Base-by-base conservation (phyloP, 2,797 vertebrate genomes). In the Decapterus maruadsi region DNA sequence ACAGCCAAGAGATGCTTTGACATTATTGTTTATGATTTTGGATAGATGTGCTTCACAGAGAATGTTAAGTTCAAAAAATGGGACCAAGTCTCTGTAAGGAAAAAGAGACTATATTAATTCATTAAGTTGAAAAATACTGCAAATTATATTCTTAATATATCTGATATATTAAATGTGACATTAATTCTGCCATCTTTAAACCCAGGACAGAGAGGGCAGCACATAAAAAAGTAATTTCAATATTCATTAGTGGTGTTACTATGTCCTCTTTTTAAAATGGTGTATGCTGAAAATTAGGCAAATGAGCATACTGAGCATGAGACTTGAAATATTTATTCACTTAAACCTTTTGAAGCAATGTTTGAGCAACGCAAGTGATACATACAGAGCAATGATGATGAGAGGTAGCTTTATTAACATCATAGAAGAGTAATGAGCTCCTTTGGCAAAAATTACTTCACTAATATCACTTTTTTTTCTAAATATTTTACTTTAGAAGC, bases 371-470 rank as follows among this genome's bases (percentile, higher is more conserved):
- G 43, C 12, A 66, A 22, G 19, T 1, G 40, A 71, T 29, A 36
- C 19, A 65, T 43, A 45, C 40, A 46, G 50, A 75, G 69, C 38
- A 29, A 36, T 2, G 43, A 38, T 65, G 50, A 72, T n/a, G 26
- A 43, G 57, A 70, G 77, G 14, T 22, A 69, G n/a, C 55, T 36
- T 55, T 31, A 76, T 77, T 66, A 72, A 77, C n/a, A 3, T 8
- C 38, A 61, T 31, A 62, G n/a, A 59, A 10, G 22, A 78, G 70
- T 76, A 81, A 72, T 85, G n/a, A 65, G 43, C 38, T 78, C 63
- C 42, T 60, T 51, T 11, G 54, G 57, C 29, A 62, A 83, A 83
- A 78, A 43, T 71, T 55, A 45, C 58, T 64, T 57, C 53, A 42
- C 26, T 45, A 10, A 38, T 74, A 53, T 45, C 34, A 36, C 7